A percentile compares a stretch with the other conserved stretches of the same genome.
Conservation (phyloP, 2,113 vertebrate species). For the Calidris pygmaea region DNA sequence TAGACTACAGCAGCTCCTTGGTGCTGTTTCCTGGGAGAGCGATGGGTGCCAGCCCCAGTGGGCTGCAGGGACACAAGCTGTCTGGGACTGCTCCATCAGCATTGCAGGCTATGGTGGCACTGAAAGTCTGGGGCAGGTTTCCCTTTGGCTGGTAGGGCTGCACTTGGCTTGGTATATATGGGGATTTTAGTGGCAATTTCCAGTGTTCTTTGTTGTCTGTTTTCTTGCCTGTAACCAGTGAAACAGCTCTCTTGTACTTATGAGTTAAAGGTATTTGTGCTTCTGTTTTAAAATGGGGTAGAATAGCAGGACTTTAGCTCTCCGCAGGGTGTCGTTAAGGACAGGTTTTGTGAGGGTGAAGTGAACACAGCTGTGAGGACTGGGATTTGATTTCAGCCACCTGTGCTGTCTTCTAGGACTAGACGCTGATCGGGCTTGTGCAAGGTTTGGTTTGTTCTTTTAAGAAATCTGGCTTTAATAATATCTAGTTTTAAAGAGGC, state of each 20-base stretch:
- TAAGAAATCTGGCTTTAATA: neutral
- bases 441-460: neutral
- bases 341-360: neutral
- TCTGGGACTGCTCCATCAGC: neutral
- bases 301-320: neutral
- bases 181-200: neutral
- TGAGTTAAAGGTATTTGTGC: neutral
- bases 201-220: neutral
- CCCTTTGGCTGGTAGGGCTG: neutral
- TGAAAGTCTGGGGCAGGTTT: neutral
- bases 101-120: rapidly evolving
- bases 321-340: neutral
- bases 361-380: neutral
- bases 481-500: neutral
- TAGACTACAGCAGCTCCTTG: neutral
- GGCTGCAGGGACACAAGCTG: neutral
- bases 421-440: neutral
- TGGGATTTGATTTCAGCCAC: neutral
- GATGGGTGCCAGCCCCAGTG: neutral
- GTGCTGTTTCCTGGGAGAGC: neutral
- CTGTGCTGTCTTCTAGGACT: neutral
- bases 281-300: neutral
- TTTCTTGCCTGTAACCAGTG: neutral
- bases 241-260: neutral
- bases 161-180: neutral